Evolutionary conservation across 2,888 invertebrate genomes (phyloP), one percentile per base, ranked within the genome.

Genomic region (Operophtera brumata): DNA sequence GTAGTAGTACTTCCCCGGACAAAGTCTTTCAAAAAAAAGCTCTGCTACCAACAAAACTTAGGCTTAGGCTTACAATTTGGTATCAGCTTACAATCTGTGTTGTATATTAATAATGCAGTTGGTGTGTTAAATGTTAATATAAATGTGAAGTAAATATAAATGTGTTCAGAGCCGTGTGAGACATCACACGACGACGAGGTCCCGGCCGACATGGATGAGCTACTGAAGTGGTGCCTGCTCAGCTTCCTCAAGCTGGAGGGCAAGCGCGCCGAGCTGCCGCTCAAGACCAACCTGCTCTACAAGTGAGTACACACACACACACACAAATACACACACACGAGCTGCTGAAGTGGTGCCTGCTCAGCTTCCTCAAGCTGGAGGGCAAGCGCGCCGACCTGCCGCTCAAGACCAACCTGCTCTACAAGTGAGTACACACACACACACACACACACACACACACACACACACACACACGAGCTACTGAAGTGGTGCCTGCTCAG

Each of bases 261-360:
- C 0, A 96, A 95, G 76, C 92, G 92, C 42, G 75, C 93, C 2
- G 92, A 93, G 58, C 84, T 97, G 46, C 98, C 98, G 0, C 87
- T 96, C 47, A 90, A 96, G 47, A 94, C 95, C 0, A 97, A 96
- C 63, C 93, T 94, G 59, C 94, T 98, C 61, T 97, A 94, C 77
- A 94, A 93, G 85, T 91, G 86, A 69, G 93, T 50, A 43, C 13
- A 9, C n/a, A 37, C 4, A 3, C 4, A 4, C n/a, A n/a, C n/a
- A n/a, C n/a, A n/a, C n/a, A n/a, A n/a, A n/a, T n/a, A n/a, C n/a
- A n/a, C n/a, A n/a, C n/a, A n/a, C n/a, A n/a, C n/a, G n/a, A n/a
- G n/a, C n/a, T n/a, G n/a, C n/a, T n/a, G n/a, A n/a, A n/a, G n/a
- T n/a, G 94, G 77, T 96, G 96, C 72, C 94, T 97, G 76, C 86